Base-by-base conservation (phyloP, 2,888 invertebrate species). In the Teleiodes luculella region DNA sequence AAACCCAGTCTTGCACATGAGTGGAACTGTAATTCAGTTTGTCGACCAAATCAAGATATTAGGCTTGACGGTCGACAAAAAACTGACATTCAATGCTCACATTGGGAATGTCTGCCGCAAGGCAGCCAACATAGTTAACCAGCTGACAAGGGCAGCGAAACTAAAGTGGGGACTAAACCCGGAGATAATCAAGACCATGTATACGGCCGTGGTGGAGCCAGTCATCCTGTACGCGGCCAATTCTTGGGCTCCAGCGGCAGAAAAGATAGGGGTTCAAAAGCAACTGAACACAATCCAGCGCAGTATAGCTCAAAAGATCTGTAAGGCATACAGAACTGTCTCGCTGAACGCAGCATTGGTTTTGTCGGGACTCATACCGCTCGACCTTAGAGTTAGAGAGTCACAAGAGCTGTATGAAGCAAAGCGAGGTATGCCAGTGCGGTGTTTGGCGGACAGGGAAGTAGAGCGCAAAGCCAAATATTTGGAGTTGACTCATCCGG, bases 311-410 rank as follows among this genome's bases (percentile, higher is more conserved):
- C 58, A 57, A 10, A 62, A 58, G 5, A 14, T 62, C 0, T 49
- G 50, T 4, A 41, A 20, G 8, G 50, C 57, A 0, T 62, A 60
- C 24, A 37, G 57, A 0, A 60, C 61, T 1, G 57, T 55, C 13
- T 59, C 58, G 1, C 39, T 62, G 1, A 52, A 54, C 39, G 39
- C 60, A 1, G 54, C 55, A 1, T 35, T 58, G 28, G n/a, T 50
- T 10, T 48, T 59, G 18, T 43, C 57, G 1, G 56, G 57, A 3
- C 11, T 39, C 7, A 10, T 39, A 3, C 39, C 39, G 3, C 14
- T 39, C 2, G 39, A 39, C 8, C 39, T 39, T 8, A n/a, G 39
- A 14, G 8, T 39, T 2, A n/a, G 14, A 14, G 39, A 39, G 39
- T 3, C 16, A 14, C 14, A 10, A 7, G 3, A 2, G 3, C 3